Evolutionary conservation across 1,140 invertebrate genomes (phyloP), one percentile per base, ranked within the genome.

Genomic region (Hycleus phaleratus): DNA sequence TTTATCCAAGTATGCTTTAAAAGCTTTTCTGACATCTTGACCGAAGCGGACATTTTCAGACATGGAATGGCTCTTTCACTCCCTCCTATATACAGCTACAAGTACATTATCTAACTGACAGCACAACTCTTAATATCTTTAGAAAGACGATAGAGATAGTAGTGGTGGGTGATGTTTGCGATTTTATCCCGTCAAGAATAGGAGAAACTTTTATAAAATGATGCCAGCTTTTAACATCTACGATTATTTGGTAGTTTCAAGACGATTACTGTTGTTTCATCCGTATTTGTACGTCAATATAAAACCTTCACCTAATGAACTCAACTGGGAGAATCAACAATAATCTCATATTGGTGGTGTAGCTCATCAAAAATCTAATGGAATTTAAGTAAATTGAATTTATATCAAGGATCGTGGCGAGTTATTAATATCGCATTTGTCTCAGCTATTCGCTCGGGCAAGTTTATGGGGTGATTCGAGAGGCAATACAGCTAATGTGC

Each of bases 1-100:
- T 64, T 52, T 47, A 63, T 61, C 66, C 68, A 69, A 68, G 65
- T 69, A 66, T 69, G 68, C 69, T 71, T 72, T 73, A 73, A 73
- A 73, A 73, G 71, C 71, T 71, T 72, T 71, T 65, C 66, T 72
- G 71, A 73, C 71, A 72, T 73, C 71, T 73, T 73, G 71, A 73
- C 71, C 71, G 71, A 70, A 63, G 60, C 71, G 71, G 70, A 71
- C 71, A 66, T 63, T 65, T 64, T 52, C 63, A 67, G 69, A 73
- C 71, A 73, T 59, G 71, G 62, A 73, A 73, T 65, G 68, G 71
- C 70, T 71, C 69, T 71, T 69, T 66, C 67, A 66, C 53, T 59
- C 49, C 58, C 48, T 47, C 56, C 49, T 60, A 57, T 51, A 54
- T 59, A 56, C 48, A 40, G 18, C 18, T 18, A 18, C 18, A 18